Evolutionary conservation across 2,797 vertebrate species (phyloP), one percentile per base, ranked within the genome.

Genomic region (Fistularia tabacaria): DNA sequence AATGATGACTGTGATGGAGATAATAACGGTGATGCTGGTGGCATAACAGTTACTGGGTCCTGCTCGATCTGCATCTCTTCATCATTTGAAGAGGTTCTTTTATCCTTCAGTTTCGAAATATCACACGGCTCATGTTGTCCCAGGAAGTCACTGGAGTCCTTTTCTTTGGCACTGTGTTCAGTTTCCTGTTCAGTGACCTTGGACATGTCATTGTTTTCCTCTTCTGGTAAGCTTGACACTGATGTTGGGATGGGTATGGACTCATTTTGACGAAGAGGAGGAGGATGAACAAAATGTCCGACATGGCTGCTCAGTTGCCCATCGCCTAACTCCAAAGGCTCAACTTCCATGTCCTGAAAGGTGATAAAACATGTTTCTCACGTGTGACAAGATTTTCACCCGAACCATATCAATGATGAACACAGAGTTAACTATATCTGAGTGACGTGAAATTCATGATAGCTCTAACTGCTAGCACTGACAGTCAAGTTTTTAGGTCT

Each of bases 281-380:
- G 8, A 8, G 8, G 8, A 2, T 40, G 8, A 8, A 8, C 53
- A 40, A 8, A 8, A 10, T 37, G 8, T 59, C 64, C 36, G 14
- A 43, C 36, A 38, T 40, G 38, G 6, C 12, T 46, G 49, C 51
- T 40, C 11, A 57, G 65, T 57, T 75, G 90, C n/a, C 54, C 72
- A 0, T 85, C 78, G 0, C 82, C 90, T 59, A 83, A 88, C 68
- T 87, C 73, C 6, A 82, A 71, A 4, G 68, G 39, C 41, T 90
- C 84, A 62, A 80, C 83, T 51, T 81, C 53, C 69, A 64, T 1
- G 12, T 89, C 87, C 93, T 95, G 74, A 62, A 84, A 84, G 65
- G 25, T 25, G 25, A 25, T n/a, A 25, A 25, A 25, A 25, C 25
- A 25, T 5, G 25, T 25, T 25, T 25, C 25, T 25, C 25, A 25